These are phyloP conservation scores for Empis livida DNA, from an alignment of 2,888 invertebrate genomes.

Conservation along the genomic window DNA sequence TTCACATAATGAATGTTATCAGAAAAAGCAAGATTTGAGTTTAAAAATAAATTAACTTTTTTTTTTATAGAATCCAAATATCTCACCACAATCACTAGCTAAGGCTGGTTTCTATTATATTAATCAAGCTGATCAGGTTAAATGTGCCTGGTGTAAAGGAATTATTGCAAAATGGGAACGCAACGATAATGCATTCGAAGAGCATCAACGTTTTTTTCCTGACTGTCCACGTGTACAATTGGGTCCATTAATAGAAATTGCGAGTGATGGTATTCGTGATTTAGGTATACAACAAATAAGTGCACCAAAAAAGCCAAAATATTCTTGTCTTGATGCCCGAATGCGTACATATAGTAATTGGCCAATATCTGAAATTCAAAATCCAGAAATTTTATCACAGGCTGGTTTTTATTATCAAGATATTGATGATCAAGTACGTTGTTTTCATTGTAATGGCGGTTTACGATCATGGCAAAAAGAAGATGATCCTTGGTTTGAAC, in stretches of 20 bases:
- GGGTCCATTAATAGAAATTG: constrained; percentile 35
- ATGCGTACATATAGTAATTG: constrained; percentile 59
- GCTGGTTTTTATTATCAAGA: constrained; percentile 84
- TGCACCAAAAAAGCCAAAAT: constrained; percentile 52
- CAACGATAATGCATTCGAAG: constrained; percentile 66
- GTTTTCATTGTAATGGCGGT: constrained; percentile 91
- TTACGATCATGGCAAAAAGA: constrained; percentile 78
- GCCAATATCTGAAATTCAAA: constrained; percentile 63
- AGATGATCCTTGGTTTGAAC: constrained; percentile 89
- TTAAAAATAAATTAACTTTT: no score
- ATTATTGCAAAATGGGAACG: constrained; percentile 66
- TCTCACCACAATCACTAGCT: constrained; percentile 61
- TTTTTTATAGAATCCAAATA: constrained; percentile 29
- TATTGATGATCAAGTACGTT: constrained; percentile 58
- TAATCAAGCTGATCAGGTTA: constrained; percentile 55
- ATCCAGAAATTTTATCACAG: constrained; percentile 61
- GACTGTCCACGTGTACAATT: constrained; percentile 47
- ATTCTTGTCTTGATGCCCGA: constrained; percentile 54
- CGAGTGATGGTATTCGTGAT: constrained; percentile 39
- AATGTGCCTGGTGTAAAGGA: constrained; percentile 70
- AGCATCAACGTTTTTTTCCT: constrained; percentile 69
- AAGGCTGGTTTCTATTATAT: constrained; percentile 77
- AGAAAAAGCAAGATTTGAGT: no score
- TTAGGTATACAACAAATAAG: constrained; percentile 39
- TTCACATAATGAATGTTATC: no score